These are phyloP conservation scores for Sarcophaga rosellei DNA, from an alignment of 2,888 invertebrate species.

Conservation along the genomic window DNA sequence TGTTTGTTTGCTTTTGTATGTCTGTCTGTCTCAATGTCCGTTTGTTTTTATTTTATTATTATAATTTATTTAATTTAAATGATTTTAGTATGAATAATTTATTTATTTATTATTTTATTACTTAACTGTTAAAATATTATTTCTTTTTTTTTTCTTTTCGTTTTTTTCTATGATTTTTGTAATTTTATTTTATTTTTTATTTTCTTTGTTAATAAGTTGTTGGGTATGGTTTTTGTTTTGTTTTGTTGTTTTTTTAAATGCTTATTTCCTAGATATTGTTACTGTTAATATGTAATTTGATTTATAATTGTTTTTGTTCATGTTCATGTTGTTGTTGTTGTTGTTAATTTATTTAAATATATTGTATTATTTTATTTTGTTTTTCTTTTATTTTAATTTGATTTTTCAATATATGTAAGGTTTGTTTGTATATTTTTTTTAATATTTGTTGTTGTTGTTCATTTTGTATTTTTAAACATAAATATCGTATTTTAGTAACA, in stretches of 20 bases:
- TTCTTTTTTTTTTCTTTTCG: background rate
- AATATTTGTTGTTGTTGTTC: constrained; percentile 28
- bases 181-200: constrained; percentile 25
- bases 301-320: constrained; percentile 13
- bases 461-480: constrained; percentile 45
- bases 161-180: constrained; percentile 6
- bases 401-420: background rate
- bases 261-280: constrained; percentile 21
- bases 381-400: background rate
- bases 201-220: constrained; percentile 7
- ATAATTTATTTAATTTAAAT: too few relatives aligned
- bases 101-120: constrained; percentile 38
- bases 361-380: too few relatives aligned
- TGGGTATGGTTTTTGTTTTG: constrained; percentile 15
- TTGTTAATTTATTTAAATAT: constrained; percentile 7
- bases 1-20: too few relatives aligned
- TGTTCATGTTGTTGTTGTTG: constrained; percentile 24
- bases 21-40: too few relatives aligned
- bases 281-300: constrained; percentile 48
- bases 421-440: constrained; percentile 9
- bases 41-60: too few relatives aligned
- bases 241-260: background rate
- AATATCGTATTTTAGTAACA: constrained; percentile 56
- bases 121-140: constrained; percentile 56
- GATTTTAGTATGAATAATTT: background rate